phyloP scores from a whole-genome alignment of 1,140 invertebrate species.

The Belonocnema kinseyi region DNA sequence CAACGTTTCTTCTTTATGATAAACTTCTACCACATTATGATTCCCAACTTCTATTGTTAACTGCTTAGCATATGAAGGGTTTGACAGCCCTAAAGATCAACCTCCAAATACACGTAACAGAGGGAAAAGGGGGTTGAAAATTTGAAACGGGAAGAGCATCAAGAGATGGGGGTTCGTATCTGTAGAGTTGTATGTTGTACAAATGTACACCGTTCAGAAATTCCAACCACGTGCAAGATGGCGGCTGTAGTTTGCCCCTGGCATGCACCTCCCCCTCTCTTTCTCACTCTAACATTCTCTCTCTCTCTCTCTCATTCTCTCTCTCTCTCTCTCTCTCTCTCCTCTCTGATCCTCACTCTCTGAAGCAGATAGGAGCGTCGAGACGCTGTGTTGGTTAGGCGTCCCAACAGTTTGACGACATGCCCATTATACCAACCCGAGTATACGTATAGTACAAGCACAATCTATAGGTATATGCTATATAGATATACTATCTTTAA shows the following conservation, averaged over 20 bases:
- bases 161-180: conserved; percentile 45
- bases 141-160: conserved; percentile 12
- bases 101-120: conserved; percentile 11
- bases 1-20: neutral
- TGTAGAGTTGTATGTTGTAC: neutral
- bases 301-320: conserved; percentile 30
- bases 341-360: conserved; percentile 38
- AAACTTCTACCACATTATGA: conserved; percentile 35
- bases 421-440: conserved; percentile 59
- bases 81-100: conserved; percentile 28
- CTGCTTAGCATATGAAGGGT: neutral
- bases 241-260: conserved; percentile 72
- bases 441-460: conserved; percentile 34
- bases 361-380: conserved; percentile 48
- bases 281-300: conserved; percentile 28
- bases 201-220: conserved; percentile 59
- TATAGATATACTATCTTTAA: conserved; percentile 6
- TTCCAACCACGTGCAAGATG: conserved; percentile 74
- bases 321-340: conserved; percentile 34
- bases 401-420: conserved; percentile 67
- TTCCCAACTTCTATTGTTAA: neutral
- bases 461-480: neutral
- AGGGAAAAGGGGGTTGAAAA: neutral
- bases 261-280: conserved; percentile 64
- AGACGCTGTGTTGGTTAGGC: conserved; percentile 59